A percentile compares a stretch with the other conserved stretches of the same genome.
These are phyloP conservation scores for Nipponacmea schrenckii DNA, from an alignment of 2,888 invertebrate genomes.

Conservation along the genomic window DNA sequence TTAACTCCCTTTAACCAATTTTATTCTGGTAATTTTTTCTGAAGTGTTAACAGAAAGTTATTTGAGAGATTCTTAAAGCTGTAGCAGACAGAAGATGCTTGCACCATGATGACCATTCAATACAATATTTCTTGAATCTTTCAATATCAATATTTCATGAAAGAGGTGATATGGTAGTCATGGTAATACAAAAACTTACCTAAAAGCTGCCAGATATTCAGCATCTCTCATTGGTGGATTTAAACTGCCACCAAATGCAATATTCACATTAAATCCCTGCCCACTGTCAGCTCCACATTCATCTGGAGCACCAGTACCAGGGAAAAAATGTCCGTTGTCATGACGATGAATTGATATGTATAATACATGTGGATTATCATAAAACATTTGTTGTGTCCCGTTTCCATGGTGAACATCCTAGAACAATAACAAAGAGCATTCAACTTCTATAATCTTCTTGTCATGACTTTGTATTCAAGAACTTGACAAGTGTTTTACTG, in stretches of 20 bases:
- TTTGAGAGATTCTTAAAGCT: too few species aligned
- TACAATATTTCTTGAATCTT: too few species aligned
- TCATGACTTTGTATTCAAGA: too few species aligned
- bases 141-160: too few species aligned
- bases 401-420: constrained; percentile 98
- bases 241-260: constrained; percentile 92
- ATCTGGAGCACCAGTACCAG: constrained; percentile 95
- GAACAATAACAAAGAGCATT: constrained; percentile 13
- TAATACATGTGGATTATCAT: constrained; percentile 91
- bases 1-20: too few species aligned
- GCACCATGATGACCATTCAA: too few species aligned
- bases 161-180: too few species aligned
- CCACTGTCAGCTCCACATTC: constrained; percentile 92
- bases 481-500: too few species aligned
- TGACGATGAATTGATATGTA: constrained; percentile 98
- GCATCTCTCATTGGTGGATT: constrained; percentile 94
- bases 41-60: too few species aligned
- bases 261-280: constrained; percentile 93
- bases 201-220: constrained; percentile 92
- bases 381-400: constrained; percentile 98
- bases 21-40: too few species aligned
- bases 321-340: constrained; percentile 99
- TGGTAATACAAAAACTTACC: constrained; percentile 44
- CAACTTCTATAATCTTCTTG: too few species aligned
- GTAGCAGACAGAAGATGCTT: too few species aligned